phyloP scores from a whole-genome alignment of 1,140 invertebrate species.

The Hypsibius dujardini region DNA sequence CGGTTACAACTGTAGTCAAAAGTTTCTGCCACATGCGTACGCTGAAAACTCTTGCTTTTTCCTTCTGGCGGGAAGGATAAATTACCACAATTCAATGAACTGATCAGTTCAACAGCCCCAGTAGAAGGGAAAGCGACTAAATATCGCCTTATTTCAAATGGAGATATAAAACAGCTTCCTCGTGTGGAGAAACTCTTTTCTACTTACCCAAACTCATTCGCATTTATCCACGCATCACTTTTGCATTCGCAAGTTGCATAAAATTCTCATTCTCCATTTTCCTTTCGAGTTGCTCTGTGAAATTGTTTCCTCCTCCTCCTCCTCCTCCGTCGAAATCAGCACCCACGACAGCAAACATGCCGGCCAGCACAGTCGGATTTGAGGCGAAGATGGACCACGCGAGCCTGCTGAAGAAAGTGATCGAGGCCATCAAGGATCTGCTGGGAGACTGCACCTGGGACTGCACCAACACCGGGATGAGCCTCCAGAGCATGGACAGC shows the following conservation, averaged over 20 bases:
- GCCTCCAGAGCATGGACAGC: slow-evolving; percentile 95
- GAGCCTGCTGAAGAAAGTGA: slow-evolving; percentile 78
- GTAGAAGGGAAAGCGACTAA: no score
- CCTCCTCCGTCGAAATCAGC: neutral
- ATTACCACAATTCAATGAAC: no score
- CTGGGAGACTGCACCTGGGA: slow-evolving; percentile 89
- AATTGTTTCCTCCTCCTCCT: neutral
- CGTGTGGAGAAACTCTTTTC: no score
- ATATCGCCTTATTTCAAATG: no score
- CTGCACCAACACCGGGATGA: slow-evolving; percentile 87
- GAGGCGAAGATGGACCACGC: slow-evolving; percentile 84
- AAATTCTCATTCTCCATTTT: neutral
- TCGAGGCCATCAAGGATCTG: slow-evolving; percentile 94
- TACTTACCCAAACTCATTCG: no score
- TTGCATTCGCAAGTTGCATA: neutral
- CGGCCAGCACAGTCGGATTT: slow-evolving; percentile 38
- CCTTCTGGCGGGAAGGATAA: no score
- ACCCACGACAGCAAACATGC: neutral
- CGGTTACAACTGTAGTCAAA: no score
- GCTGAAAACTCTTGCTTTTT: no score
- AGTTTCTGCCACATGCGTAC: no score
- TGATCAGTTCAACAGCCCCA: no score
- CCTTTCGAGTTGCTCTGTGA: neutral
- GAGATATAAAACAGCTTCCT: no score
- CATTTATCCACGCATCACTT: no score